These are phyloP conservation scores for Drosophila subobscura DNA, from an alignment of 1,140 invertebrate species.

Conservation along the genomic window DNA sequence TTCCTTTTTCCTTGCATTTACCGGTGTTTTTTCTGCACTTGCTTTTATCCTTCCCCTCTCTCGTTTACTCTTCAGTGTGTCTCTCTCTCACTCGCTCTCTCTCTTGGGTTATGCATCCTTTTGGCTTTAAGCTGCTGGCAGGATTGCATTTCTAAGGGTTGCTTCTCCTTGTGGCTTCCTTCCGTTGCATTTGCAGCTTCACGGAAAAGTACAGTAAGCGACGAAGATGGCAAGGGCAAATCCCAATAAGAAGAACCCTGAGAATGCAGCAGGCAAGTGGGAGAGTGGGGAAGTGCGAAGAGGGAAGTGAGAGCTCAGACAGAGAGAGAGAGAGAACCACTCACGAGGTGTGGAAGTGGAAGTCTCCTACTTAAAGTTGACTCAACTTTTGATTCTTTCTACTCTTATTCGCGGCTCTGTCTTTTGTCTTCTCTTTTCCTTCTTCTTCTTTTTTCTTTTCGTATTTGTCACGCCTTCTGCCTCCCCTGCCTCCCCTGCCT, in stretches of 20 bases:
- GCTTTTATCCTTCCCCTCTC: conserved; percentile 5
- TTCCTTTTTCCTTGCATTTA: conserved; percentile 51
- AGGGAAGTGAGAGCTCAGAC: conserved; percentile 1
- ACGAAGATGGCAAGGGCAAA: conserved; percentile 39
- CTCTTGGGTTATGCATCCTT: conserved; percentile 9
- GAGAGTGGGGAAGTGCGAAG: conserved; percentile 6
- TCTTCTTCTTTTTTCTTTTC: conserved; percentile 5
- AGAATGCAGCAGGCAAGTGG: conserved; percentile 3
- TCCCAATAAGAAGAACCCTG: conserved; percentile 28
- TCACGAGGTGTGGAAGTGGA: conserved; percentile 42
- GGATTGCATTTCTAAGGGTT: conserved; percentile 60
- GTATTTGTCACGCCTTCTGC: conserved; percentile 61
- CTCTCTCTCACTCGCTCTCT: conserved; percentile 3
- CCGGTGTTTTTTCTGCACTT: conserved; percentile 34
- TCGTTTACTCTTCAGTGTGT: conserved; percentile 5
- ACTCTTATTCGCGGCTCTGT: conserved; percentile 5
- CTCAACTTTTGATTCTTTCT: conserved; percentile 57
- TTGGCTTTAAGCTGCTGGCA: conserved; percentile 27
- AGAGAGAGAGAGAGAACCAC: not conserved
- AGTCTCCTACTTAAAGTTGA: conserved; percentile 67
- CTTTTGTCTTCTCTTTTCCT: conserved; percentile 12
- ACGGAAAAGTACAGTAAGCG: conserved; percentile 55
- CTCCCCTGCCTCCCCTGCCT: conserved; percentile 12
- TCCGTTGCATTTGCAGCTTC: conserved; percentile 38
- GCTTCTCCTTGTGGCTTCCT: conserved; percentile 29